These are phyloP conservation scores for Sterrhoptilus dennistouni DNA, from an alignment of 2,113 vertebrate genomes.

Conservation along the genomic window DNA sequence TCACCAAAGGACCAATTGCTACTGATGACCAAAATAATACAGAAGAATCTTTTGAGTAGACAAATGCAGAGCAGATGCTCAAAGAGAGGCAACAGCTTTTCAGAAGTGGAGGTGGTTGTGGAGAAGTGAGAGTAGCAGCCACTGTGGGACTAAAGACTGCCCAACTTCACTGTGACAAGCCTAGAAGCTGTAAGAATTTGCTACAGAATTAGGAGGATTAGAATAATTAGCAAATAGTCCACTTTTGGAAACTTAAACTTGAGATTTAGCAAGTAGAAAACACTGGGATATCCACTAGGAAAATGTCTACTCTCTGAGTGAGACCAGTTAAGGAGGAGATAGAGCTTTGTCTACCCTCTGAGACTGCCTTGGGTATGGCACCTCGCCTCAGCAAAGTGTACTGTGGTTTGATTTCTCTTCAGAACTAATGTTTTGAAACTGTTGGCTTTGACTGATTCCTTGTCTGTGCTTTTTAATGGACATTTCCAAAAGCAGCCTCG, in stretches of 20 bases:
- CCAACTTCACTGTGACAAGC: background rate
- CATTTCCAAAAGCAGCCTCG: background rate
- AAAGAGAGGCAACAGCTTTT: background rate
- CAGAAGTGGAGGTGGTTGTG: background rate
- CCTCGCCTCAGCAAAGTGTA: accelerated
- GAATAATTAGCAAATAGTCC: background rate
- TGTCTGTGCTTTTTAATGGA: background rate
- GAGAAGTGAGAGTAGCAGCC: background rate
- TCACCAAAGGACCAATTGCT: background rate
- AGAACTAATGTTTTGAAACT: background rate
- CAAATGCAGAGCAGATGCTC: background rate
- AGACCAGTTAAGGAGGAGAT: background rate
- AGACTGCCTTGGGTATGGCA: background rate
- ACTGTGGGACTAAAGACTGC: background rate
- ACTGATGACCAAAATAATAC: background rate
- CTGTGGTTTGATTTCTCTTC: background rate
- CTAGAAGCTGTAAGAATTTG: background rate
- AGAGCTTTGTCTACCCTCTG: background rate
- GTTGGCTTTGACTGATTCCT: background rate
- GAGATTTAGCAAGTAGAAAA: background rate
- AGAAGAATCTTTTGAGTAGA: background rate
- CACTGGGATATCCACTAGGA: background rate
- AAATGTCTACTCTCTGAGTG: background rate
- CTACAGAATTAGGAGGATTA: background rate
- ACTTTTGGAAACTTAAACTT: background rate